These are phyloP conservation scores for Tenthredo notha DNA, from an alignment of 2,888 invertebrate species.

Conservation along the genomic window DNA sequence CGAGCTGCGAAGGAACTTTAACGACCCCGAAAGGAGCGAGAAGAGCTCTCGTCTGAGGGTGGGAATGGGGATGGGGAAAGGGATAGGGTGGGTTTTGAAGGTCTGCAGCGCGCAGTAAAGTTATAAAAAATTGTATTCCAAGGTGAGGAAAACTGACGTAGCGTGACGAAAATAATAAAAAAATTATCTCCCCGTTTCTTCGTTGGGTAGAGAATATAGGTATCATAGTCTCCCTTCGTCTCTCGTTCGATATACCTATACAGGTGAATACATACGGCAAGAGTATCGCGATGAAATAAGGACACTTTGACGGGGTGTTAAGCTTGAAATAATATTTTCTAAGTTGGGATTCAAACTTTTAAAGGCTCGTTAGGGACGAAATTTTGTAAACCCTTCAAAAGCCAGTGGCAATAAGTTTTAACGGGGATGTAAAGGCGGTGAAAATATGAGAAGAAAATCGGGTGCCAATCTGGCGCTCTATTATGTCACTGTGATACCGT, in stretches of 20 bases:
- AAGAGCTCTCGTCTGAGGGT: not conserved
- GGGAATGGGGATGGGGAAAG: not conserved
- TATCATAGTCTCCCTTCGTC: not conserved
- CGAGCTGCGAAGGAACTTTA: slow-evolving; percentile 26
- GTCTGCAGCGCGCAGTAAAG: not conserved
- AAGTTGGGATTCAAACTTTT: not conserved
- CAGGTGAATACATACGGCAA: not conserved
- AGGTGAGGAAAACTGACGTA: slow-evolving; percentile 16
- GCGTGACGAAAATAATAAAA: slow-evolving; percentile 13
- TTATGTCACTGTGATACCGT: not conserved
- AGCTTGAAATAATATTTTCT: not conserved
- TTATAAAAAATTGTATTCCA: slow-evolving; percentile 10
- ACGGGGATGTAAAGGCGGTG: not conserved
- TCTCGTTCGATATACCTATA: not conserved
- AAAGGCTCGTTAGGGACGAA: slow-evolving; percentile 8
- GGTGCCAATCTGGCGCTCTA: not conserved
- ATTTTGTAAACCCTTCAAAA: not conserved
- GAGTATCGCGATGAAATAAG: not conserved
- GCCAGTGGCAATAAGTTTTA: not conserved
- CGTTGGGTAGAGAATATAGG: not conserved
- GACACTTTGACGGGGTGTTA: not conserved
- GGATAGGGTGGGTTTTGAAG: slow-evolving; percentile 19
- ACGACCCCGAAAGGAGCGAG: slow-evolving; percentile 15
- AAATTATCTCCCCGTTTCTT: slow-evolving; percentile 21
- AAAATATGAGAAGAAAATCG: not conserved